Percentiles rank a stretch among this genome's conserved stretches.
phyloP scores from a whole-genome alignment of 1,140 invertebrate species.

The Heliconius eleuchia region DNA sequence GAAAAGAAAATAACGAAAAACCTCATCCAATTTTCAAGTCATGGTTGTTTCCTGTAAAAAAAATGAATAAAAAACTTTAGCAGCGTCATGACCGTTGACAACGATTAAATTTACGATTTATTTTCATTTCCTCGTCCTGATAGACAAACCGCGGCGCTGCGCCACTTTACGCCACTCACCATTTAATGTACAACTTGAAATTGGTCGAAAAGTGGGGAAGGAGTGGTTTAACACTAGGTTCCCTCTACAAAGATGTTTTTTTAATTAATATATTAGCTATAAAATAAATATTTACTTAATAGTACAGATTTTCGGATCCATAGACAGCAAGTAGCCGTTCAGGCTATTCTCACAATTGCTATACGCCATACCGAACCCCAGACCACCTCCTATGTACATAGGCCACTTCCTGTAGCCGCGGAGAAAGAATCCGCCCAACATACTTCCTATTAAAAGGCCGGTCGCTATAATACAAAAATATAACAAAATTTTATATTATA shows the following conservation, averaged over 20 bases:
- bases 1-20: not conserved
- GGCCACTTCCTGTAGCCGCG: slow-evolving; percentile 65
- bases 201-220: too few species aligned
- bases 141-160: too few species aligned
- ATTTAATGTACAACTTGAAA: too few species aligned
- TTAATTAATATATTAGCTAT: not conserved
- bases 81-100: not conserved
- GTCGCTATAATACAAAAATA: slow-evolving; percentile 44
- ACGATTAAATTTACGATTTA: too few species aligned
- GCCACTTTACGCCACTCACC: too few species aligned
- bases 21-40: not conserved
- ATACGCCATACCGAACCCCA: slow-evolving; percentile 73
- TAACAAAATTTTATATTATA: not conserved
- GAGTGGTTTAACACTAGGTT: too few species aligned
- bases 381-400: slow-evolving; percentile 61
- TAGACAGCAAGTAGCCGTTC: slow-evolving; percentile 58
- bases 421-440: slow-evolving; percentile 71
- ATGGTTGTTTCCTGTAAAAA: slow-evolving; percentile 4
- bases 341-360: slow-evolving; percentile 74
- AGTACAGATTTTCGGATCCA: slow-evolving; percentile 60
- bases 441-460: slow-evolving; percentile 65
- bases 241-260: not conserved
- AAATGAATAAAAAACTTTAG: not conserved
- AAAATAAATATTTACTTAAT: slow-evolving; percentile 58
- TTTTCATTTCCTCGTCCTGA: too few species aligned